phyloP scores from a whole-genome alignment of 2,797 vertebrate species.

The Rhinogobio ventralis region DNA sequence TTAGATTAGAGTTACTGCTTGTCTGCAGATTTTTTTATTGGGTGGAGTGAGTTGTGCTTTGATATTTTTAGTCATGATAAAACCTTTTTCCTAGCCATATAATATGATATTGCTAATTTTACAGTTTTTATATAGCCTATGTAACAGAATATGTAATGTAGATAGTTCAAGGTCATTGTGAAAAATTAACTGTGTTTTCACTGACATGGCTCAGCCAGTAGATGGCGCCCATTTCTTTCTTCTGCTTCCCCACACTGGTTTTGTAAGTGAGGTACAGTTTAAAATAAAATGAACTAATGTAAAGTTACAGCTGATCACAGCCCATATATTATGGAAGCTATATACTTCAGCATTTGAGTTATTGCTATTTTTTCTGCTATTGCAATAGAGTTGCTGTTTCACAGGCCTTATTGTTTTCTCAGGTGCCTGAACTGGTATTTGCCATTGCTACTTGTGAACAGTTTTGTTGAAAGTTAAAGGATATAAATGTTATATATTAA shows the following conservation, averaged over 20 bases:
- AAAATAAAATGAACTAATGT: not conserved
- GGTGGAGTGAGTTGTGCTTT: not conserved
- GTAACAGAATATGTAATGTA: not conserved
- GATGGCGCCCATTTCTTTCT: not conserved
- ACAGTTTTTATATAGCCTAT: not conserved
- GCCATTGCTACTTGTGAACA: not conserved
- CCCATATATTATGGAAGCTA: not conserved
- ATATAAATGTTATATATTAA: not conserved
- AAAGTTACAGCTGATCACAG: not conserved
- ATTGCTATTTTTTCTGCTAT: not conserved
- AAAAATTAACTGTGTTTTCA: not conserved
- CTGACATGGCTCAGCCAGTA: not conserved
- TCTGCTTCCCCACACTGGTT: not conserved
- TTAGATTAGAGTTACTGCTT: not conserved
- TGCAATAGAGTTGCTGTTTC: not conserved
- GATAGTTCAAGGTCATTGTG: not conserved
- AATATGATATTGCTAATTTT: not conserved
- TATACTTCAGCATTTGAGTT: not conserved
- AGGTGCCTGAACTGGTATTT: not conserved
- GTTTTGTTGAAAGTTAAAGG: not conserved
- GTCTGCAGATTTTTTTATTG: not conserved
- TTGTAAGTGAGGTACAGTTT: not conserved
- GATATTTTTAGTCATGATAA: not conserved
- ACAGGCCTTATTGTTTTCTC: not conserved
- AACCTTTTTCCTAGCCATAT: not conserved